A percentile compares a stretch with the other conserved stretches of the same genome.
Conservation (phyloP, 2,888 invertebrate genomes). For the Neoaliturus tenellus region DNA sequence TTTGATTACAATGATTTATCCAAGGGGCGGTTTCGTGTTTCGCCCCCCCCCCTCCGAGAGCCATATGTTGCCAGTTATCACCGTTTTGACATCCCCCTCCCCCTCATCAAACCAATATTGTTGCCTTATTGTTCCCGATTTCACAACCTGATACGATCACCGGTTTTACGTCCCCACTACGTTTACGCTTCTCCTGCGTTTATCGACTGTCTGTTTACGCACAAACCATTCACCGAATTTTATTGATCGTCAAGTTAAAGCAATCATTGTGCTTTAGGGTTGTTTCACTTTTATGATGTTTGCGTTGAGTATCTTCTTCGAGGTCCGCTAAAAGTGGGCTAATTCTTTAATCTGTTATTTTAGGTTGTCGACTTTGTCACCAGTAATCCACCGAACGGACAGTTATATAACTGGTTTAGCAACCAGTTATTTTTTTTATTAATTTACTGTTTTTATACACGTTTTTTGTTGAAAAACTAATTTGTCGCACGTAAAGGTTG, state of each 20-base stretch:
- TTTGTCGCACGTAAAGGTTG: too few species aligned
- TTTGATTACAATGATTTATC: background rate
- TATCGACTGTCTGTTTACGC: background rate
- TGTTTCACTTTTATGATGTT: background rate
- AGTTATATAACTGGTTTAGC: too few species aligned
- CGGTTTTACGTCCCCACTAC: background rate
- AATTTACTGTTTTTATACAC: too few species aligned
- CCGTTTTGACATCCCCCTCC: background rate
- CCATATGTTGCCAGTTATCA: slow-evolving; percentile 1
- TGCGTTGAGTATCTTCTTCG: too few species aligned
- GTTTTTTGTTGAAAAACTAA: too few species aligned
- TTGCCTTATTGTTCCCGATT: background rate
- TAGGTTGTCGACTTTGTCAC: too few species aligned
- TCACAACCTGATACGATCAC: background rate
- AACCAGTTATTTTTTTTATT: too few species aligned
- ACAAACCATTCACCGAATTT: background rate
- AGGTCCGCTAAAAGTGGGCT: too few species aligned
- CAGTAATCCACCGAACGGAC: too few species aligned
- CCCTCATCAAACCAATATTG: slow-evolving; percentile 20
- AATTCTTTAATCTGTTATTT: too few species aligned
- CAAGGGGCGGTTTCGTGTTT: background rate
- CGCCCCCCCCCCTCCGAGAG: background rate
- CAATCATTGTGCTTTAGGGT: background rate
- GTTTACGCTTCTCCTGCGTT: background rate
- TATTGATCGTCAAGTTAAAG: background rate